Conservation (phyloP, 2,888 invertebrate species). For the Acheta domesticus region DNA sequence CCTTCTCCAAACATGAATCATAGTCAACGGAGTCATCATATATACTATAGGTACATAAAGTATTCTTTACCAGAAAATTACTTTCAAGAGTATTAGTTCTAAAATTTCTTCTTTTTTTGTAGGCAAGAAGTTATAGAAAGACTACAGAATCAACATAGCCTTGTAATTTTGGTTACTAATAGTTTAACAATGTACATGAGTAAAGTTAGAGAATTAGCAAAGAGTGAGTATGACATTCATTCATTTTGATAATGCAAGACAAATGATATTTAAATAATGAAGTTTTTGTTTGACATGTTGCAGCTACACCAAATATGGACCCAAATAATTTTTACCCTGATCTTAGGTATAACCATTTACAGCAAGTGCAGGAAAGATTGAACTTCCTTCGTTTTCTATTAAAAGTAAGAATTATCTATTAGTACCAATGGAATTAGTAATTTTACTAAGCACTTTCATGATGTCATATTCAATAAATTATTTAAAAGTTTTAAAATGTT, state of each 20-base stretch:
- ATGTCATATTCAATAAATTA: too few species aligned
- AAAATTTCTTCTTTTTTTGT: conserved; percentile 41
- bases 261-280: background rate
- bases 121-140: conserved; percentile 80
- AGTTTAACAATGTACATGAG: conserved; percentile 91
- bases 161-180: conserved; percentile 90
- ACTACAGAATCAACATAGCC: conserved; percentile 84
- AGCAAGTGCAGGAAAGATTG: conserved; percentile 90
- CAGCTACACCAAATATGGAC: conserved; percentile 72
- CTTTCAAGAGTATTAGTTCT: background rate
- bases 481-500: too few species aligned
- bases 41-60: conserved; percentile 53
- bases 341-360: conserved; percentile 84
- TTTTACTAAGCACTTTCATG: too few species aligned
- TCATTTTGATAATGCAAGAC: conserved; percentile 40
- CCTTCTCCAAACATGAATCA: conserved; percentile 64
- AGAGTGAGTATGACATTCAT: conserved; percentile 45
- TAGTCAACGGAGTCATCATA: conserved; percentile 59
- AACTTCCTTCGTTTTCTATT: conserved; percentile 88
- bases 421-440: too few species aligned
- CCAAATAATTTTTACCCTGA: conserved; percentile 77
- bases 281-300: conserved; percentile 39
- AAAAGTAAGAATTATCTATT: conserved; percentile 52
- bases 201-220: conserved; percentile 65
- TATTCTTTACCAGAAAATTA: background rate